phyloP scores from a whole-genome alignment of 2,113 vertebrate genomes.

The Platichthys stellatus region DNA sequence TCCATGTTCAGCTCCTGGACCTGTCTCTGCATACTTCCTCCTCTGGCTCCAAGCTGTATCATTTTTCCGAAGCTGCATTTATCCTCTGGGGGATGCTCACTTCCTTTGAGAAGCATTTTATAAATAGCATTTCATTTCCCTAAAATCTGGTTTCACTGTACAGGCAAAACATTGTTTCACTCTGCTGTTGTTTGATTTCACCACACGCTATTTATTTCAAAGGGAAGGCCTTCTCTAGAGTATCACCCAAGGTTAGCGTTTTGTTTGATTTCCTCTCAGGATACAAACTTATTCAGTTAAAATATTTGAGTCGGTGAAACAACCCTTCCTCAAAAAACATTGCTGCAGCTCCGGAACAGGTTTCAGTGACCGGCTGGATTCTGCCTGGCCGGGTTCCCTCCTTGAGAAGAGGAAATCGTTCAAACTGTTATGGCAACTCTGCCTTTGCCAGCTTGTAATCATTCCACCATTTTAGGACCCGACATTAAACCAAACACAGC shows the following conservation, averaged over 20 bases:
- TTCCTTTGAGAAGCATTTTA: constrained; percentile 82
- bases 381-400: constrained; percentile 34
- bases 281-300: constrained; percentile 54
- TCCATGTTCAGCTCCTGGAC: constrained; percentile 79
- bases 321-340: constrained; percentile 16
- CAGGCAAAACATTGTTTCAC: constrained; percentile 71
- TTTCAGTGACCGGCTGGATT: constrained; percentile 42
- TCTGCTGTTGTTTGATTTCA: constrained; percentile 61
- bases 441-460: too few species aligned
- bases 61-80: constrained; percentile 83
- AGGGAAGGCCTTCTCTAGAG: constrained; percentile 48
- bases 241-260: constrained; percentile 43
- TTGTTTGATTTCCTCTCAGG: constrained; percentile 69
- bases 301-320: constrained; percentile 55
- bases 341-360: constrained; percentile 33
- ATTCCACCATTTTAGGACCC: too few species aligned
- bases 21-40: constrained; percentile 74
- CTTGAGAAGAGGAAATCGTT: constrained; percentile 36
- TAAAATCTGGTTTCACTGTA: constrained; percentile 79
- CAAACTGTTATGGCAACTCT: constrained; percentile 2
- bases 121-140: constrained; percentile 81
- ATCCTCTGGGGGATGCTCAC: constrained; percentile 78
- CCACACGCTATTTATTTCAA: constrained; percentile 68
- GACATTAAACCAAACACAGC: too few species aligned
- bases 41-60: constrained; percentile 81